Evolutionary conservation across 2,113 vertebrate species (phyloP), one percentile per base, ranked within the genome.

Genomic region (Trichomycterus rosablanca): DNA sequence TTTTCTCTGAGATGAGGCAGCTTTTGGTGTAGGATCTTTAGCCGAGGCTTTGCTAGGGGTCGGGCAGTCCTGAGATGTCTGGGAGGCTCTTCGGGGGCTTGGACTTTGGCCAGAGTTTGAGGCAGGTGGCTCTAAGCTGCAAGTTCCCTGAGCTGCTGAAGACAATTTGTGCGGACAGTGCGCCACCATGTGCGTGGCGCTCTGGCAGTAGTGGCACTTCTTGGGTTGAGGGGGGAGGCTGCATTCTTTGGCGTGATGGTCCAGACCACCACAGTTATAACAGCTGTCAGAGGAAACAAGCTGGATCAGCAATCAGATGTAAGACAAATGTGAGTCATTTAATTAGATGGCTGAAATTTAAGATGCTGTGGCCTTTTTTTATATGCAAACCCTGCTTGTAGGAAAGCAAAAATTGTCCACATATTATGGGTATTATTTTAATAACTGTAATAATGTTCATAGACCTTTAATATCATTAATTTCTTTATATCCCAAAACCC

Each of bases 181-280:
- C 74, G 94, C 94, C 2, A 98, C 92, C 94, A 95, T 97, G 83
- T 97, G 94, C 72, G 86, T 85, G 45, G 95, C 89, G 81, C 94
- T 98, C 82, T 97, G 94, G 89, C 94, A 98, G 87, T 91, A 97
- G 83, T 95, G 94, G 85, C 93, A 97, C 80, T 93, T 95, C 83
- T 97, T 99, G 61, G 95, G 96, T 86, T 98, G 96, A 0, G 96
- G 96, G 0, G 95, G 93, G 26, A 98, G 83, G 77, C 93, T 95
- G 84, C 96, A 97, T 75, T 99, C 94, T 81, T 99, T 99, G 84
- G 96, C 96, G 28, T 97, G 96, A 73, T 98, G 96, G 80, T 98
- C 94, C 80, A 96, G 83, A 52, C 91, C 95, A 9, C 96, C 96
- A 3, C 95, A 99, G 86, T 98, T 98, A 81, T 97, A 98, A 85